Conservation (phyloP, 2,797 vertebrate species). For the Aphelocoma californica region DNA sequence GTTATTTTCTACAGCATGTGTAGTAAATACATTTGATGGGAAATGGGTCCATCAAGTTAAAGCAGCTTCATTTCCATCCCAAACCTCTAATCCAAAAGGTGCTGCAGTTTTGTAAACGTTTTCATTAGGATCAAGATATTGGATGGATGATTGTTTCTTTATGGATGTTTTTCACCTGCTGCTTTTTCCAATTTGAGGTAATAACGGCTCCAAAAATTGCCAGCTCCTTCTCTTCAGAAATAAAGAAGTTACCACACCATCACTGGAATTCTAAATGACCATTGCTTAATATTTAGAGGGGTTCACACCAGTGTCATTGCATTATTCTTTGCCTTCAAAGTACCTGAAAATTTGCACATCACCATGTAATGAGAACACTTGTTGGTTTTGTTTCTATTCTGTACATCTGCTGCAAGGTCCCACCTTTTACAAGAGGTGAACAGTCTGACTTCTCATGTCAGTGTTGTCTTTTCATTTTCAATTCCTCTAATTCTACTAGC, state of each 20-base stretch:
- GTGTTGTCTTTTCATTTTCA: not conserved
- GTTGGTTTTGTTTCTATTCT: not conserved
- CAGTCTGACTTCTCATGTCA: not conserved
- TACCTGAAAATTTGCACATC: not conserved
- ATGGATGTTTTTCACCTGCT: not conserved
- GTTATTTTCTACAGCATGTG: not conserved
- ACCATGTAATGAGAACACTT: rapidly evolving
- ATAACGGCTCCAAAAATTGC: not conserved
- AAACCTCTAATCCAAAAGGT: not conserved
- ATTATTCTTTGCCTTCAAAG: not conserved
- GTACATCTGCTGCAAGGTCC: not conserved
- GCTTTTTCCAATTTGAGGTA: not conserved
- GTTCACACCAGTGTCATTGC: not conserved
- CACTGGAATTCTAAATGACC: not conserved
- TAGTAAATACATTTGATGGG: not conserved
- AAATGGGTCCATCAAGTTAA: not conserved
- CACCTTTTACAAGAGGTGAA: not conserved
- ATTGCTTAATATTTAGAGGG: not conserved
- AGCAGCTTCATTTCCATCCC: not conserved
- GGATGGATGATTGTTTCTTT: not conserved
- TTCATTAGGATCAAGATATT: not conserved
- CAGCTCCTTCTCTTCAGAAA: not conserved
- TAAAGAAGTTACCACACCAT: not conserved
- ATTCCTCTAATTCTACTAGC: not conserved
- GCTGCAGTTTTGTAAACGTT: not conserved